Conservation (phyloP, 1,140 invertebrate genomes). For the Drosophila gunungcola region DNA sequence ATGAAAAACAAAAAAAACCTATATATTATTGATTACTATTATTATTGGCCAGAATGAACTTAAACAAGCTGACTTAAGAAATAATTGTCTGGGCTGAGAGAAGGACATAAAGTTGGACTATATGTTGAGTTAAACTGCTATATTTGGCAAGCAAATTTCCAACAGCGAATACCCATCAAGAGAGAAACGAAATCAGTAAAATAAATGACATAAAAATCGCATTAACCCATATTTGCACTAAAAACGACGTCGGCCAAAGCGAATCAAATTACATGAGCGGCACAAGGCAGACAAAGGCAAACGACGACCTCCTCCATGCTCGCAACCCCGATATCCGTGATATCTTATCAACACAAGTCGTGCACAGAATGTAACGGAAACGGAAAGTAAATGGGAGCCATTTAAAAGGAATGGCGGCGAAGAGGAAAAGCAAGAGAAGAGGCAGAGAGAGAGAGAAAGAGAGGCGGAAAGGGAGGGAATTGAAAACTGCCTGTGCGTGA, state of each 20-base stretch:
- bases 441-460: not conserved
- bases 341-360: slow-evolving; percentile 76
- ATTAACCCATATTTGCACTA: slow-evolving; percentile 80
- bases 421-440: not conserved
- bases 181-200: slow-evolving; percentile 47
- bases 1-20: too few relatives aligned
- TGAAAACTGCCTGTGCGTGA: slow-evolving; percentile 15
- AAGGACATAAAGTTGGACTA: not conserved
- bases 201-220: slow-evolving; percentile 82
- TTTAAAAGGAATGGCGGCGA: slow-evolving; percentile 32
- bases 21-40: too few relatives aligned
- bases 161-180: slow-evolving; percentile 16
- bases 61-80: not conserved
- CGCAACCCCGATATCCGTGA: slow-evolving; percentile 46
- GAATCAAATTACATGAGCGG: slow-evolving; percentile 72
- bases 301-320: slow-evolving; percentile 1
- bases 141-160: slow-evolving; percentile 2
- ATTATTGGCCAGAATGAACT: too few relatives aligned
- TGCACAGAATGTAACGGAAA: slow-evolving; percentile 78
- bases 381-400: slow-evolving; percentile 77
- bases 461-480: not conserved
- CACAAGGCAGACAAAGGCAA: slow-evolving; percentile 33
- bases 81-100: not conserved
- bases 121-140: not conserved
- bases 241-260: slow-evolving; percentile 50